A percentile compares a stretch with the other conserved stretches of the same genome.
Evolutionary conservation across 2,797 vertebrate species (phyloP).

Genomic region (Hipposideros larvatus): DNA sequence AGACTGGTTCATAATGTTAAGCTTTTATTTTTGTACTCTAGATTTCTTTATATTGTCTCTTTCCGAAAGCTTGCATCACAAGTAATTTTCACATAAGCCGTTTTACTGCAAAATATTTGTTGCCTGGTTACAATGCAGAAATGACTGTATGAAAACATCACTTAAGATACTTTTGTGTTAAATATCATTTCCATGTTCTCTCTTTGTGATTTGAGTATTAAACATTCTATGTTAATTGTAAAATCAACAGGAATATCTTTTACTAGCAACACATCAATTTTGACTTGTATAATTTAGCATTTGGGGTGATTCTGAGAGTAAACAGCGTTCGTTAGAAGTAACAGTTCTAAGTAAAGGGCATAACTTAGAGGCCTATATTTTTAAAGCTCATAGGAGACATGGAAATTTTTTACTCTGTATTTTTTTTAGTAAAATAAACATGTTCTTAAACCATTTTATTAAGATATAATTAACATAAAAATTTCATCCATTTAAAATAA

Average conservation of each 20-base stretch:
- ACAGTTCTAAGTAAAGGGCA: neutral
- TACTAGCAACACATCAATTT: neutral
- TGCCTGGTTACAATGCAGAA: neutral
- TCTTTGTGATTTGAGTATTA: slow-evolving; percentile 32
- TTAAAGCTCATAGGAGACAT: neutral
- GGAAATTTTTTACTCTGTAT: neutral
- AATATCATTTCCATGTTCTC: neutral
- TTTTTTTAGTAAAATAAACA: neutral
- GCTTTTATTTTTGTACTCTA: slow-evolving; percentile 16
- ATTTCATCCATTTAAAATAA: neutral
- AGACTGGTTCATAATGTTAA: neutral
- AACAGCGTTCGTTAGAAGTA: neutral
- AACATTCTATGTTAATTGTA: slow-evolving; percentile 36
- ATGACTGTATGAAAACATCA: neutral
- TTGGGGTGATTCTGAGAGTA: neutral
- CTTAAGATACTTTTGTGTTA: slow-evolving; percentile 35
- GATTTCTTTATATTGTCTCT: neutral
- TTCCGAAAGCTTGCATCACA: neutral
- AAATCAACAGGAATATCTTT: neutral
- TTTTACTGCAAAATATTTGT: slow-evolving; percentile 25
- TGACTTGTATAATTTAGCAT: neutral
- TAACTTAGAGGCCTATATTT: neutral
- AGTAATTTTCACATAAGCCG: neutral
- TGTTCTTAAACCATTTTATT: neutral
- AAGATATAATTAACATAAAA: slow-evolving; percentile 13